Evolutionary conservation across 2,888 invertebrate species (phyloP).

Genomic region (Ommatoiulus sabulosus): DNA sequence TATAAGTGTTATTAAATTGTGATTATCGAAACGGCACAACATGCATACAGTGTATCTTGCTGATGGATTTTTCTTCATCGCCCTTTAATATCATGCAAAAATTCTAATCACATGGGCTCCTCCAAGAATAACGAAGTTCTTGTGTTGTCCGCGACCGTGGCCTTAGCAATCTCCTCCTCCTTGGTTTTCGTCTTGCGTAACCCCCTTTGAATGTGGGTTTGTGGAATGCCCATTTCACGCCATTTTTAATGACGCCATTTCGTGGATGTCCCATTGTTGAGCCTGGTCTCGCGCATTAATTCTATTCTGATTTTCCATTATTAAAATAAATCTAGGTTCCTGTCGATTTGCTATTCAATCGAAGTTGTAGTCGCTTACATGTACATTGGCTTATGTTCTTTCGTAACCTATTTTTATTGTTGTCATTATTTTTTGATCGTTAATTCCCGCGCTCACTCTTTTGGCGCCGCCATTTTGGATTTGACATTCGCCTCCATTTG

Average conservation of each 20-base stretch:
- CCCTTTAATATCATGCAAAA: no score
- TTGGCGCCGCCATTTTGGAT: neutral
- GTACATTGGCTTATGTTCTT: neutral
- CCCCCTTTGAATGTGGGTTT: neutral
- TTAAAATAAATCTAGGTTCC: neutral
- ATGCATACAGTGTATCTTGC: no score
- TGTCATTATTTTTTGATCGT: neutral
- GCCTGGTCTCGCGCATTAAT: neutral
- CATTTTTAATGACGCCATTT: neutral
- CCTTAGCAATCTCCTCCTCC: neutral
- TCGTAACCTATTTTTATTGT: neutral
- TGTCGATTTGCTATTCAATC: neutral
- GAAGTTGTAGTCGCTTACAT: neutral
- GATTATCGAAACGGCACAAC: no score
- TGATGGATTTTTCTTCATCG: no score
- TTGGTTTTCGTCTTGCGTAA: neutral
- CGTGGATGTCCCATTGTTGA: neutral
- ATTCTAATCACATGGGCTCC: no score
- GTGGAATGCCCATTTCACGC: neutral
- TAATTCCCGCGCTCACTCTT: neutral
- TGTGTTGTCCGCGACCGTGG: no score
- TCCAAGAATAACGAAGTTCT: no score
- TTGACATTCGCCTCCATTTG: no score
- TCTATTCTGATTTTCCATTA: neutral
- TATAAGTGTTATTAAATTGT: no score